Evolutionary conservation across 2,888 invertebrate species (phyloP).

Genomic region (Cerceris ruficornis): DNA sequence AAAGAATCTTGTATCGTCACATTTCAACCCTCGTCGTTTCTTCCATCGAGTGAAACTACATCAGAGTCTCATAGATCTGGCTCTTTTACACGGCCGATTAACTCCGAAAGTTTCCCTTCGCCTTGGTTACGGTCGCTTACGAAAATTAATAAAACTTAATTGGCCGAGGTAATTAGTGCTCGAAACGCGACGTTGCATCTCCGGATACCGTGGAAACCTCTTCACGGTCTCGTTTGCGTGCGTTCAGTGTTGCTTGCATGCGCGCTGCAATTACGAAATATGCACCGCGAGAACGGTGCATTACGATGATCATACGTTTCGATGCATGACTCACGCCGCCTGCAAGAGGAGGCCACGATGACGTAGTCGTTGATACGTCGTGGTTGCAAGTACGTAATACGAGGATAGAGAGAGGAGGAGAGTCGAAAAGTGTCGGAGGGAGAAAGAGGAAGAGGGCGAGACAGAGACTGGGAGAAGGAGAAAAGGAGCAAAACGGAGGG

Average conservation of each 20-base stretch:
- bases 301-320: conserved; percentile 29
- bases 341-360: conserved; percentile 41
- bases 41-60: not conserved
- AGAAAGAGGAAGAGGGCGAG: conserved; percentile 3
- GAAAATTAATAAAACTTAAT: conserved; percentile 5
- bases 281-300: not conserved
- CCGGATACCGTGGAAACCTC: not conserved
- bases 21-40: not conserved
- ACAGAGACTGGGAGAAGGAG: conserved; percentile 7
- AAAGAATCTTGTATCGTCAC: not conserved
- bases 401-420: conserved; percentile 2
- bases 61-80: not conserved
- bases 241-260: conserved; percentile 23
- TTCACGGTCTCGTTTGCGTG: conserved; percentile 29
- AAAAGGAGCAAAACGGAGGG: conserved; percentile 42
- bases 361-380: conserved; percentile 54
- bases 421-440: not conserved
- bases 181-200: not conserved
- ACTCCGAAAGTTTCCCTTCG: not conserved
- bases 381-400: conserved; percentile 35
- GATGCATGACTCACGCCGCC: conserved; percentile 39
- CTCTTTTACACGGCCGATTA: conserved; percentile 11
- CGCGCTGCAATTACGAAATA: conserved; percentile 31
- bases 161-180: not conserved
- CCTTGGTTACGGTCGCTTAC: not conserved